A percentile compares a stretch with the other conserved stretches of the same genome.
Conservation (phyloP, 2,797 vertebrate genomes). For the Dermochelys coriacea region DNA sequence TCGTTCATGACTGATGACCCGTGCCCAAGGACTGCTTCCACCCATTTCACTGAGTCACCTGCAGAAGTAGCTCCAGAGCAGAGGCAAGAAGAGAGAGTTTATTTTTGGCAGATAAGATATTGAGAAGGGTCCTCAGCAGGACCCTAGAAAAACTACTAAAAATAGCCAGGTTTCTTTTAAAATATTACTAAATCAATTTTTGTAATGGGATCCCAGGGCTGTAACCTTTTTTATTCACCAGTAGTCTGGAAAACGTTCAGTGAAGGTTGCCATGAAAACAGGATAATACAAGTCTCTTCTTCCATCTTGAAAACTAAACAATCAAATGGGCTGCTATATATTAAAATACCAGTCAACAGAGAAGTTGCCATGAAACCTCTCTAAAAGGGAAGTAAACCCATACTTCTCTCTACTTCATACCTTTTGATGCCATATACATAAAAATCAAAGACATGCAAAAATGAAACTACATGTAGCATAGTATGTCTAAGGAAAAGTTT, state of each 20-base stretch:
- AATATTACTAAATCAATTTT: slow-evolving; percentile 69
- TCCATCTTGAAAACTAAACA: slow-evolving; percentile 40
- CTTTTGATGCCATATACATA: slow-evolving; percentile 30
- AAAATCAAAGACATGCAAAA: slow-evolving; percentile 33
- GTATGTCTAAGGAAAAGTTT: slow-evolving; percentile 21
- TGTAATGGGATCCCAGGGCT: slow-evolving; percentile 69
- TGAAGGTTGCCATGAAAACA: slow-evolving; percentile 68
- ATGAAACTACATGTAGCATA: slow-evolving; percentile 1
- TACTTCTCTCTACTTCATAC: background rate
- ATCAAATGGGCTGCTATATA: slow-evolving; percentile 16
- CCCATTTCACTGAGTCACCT: slow-evolving; percentile 65
- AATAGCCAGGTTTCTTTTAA: slow-evolving; percentile 62
- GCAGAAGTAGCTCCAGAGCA: slow-evolving; percentile 47
- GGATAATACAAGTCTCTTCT: slow-evolving; percentile 52
- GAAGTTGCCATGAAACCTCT: slow-evolving; percentile 20
- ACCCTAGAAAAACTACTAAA: slow-evolving; percentile 48
- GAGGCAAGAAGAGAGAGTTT: slow-evolving; percentile 62
- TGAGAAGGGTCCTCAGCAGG: slow-evolving; percentile 47
- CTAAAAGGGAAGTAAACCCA: slow-evolving; percentile 35
- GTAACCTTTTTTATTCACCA: slow-evolving; percentile 68
- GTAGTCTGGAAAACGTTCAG: slow-evolving; percentile 74
- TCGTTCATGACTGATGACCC: slow-evolving; percentile 67
- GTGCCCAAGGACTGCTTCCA: slow-evolving; percentile 45
- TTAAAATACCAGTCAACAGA: slow-evolving; percentile 44
- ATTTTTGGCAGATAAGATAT: slow-evolving; percentile 62